Evolutionary conservation across 2,888 invertebrate genomes (phyloP).

Genomic region (Idaea aversata): DNA sequence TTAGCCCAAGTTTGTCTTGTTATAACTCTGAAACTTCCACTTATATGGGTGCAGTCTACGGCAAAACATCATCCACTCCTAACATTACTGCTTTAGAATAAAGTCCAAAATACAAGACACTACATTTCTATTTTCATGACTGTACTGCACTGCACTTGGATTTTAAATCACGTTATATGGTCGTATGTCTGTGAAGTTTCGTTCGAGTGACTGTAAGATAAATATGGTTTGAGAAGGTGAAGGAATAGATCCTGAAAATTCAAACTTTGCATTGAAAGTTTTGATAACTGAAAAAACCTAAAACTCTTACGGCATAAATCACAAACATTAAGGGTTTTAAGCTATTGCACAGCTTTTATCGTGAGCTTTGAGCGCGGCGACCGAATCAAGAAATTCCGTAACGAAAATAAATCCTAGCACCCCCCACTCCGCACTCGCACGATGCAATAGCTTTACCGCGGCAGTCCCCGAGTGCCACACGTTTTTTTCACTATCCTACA

Average conservation of each 20-base stretch:
- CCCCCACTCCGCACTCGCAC: no score
- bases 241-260: not conserved
- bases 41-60: constrained; percentile 12
- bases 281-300: not conserved
- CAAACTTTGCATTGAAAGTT: not conserved
- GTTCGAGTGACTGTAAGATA: not conserved
- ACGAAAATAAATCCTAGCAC: no score
- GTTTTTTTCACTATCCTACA: no score
- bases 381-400: no score
- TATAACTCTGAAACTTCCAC: constrained; percentile 48
- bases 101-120: constrained; percentile 16
- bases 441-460: no score
- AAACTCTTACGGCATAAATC: not conserved
- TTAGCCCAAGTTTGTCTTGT: constrained; percentile 67
- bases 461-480: no score
- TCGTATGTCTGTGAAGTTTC: constrained; percentile 2
- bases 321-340: no score
- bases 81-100: constrained; percentile 22
- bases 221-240: not conserved
- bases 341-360: no score
- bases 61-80: not conserved
- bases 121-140: constrained; percentile 1
- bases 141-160: not conserved
- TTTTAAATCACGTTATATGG: not conserved
- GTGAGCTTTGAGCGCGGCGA: no score